Evolutionary conservation across 2,888 invertebrate genomes (phyloP).

Genomic region (Oscheius sp.): DNA sequence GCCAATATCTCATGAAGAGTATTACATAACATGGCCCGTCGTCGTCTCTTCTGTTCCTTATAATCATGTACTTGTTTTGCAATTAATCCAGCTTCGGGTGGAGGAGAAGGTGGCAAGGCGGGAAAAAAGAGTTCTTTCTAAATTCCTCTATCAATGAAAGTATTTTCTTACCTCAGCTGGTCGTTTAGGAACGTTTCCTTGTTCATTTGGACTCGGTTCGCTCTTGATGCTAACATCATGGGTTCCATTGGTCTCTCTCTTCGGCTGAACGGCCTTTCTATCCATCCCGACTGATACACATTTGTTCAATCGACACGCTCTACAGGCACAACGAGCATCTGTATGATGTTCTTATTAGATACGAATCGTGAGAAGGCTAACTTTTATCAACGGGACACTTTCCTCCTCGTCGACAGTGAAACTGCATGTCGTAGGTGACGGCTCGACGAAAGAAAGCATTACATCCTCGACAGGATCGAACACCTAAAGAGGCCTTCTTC

Average conservation of each 20-base stretch:
- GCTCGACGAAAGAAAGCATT: conserved; percentile 68
- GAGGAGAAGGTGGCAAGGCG: conserved; percentile 49
- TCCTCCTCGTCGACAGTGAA: conserved; percentile 62
- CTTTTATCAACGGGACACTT: conserved; percentile 67
- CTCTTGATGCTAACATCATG: background rate
- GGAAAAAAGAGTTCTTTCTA: conserved; percentile 50
- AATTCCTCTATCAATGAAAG: no score
- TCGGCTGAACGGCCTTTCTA: conserved; percentile 39
- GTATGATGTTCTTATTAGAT: conserved; percentile 1
- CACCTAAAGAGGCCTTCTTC: conserved; percentile 39
- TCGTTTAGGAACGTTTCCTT: no score
- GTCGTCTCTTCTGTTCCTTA: conserved; percentile 59
- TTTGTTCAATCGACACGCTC: conserved; percentile 62
- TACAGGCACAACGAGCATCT: conserved; percentile 69
- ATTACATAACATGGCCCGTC: conserved; percentile 62
- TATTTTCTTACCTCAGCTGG: no score
- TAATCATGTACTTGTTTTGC: conserved; percentile 40
- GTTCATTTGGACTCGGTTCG: conserved; percentile 1
- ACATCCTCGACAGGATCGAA: conserved; percentile 62
- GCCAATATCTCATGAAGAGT: conserved; percentile 62
- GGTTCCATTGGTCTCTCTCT: conserved; percentile 24
- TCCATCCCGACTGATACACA: conserved; percentile 60
- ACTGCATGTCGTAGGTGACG: conserved; percentile 63
- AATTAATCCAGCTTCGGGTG: conserved; percentile 36
- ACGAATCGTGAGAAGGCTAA: conserved; percentile 27